phyloP scores from a whole-genome alignment of 2,888 invertebrate species.

The Cenopis cana region DNA sequence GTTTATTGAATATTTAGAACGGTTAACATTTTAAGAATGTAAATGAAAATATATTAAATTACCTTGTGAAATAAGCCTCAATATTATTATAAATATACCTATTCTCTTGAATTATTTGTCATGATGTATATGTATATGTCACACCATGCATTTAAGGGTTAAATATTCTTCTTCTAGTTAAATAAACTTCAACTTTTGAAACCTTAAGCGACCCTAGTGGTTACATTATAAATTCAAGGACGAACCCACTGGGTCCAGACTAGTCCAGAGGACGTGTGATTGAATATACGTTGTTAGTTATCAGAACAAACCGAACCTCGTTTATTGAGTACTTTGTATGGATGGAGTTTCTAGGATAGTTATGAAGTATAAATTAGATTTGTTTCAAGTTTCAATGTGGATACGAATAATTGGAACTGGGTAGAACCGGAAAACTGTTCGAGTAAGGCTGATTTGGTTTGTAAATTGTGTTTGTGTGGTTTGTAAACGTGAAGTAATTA shows the following conservation, averaged over 20 bases:
- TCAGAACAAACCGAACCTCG: neutral
- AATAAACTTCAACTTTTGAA: no score
- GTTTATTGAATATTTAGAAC: no score
- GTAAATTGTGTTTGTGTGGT: neutral
- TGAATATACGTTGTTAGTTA: constrained; percentile 18
- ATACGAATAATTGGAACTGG: neutral
- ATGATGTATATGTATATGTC: no score
- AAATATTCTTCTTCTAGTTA: no score
- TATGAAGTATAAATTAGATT: constrained; percentile 3
- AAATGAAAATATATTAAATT: no score
- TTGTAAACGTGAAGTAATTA: no score
- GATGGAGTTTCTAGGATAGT: neutral
- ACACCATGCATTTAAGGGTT: no score
- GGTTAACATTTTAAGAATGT: no score
- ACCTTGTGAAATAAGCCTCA: no score
- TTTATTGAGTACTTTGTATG: neutral
- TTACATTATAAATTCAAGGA: constrained; percentile 8
- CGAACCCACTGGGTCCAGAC: constrained; percentile 5
- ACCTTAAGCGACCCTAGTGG: constrained; percentile 1
- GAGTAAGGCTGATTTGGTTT: neutral
- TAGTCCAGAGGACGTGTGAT: neutral
- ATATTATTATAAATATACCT: no score
- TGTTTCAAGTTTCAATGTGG: neutral
- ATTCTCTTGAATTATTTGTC: no score
- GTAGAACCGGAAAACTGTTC: neutral